Base-by-base conservation (phyloP, 1,140 invertebrate species). In the Trichonephila clavata region DNA sequence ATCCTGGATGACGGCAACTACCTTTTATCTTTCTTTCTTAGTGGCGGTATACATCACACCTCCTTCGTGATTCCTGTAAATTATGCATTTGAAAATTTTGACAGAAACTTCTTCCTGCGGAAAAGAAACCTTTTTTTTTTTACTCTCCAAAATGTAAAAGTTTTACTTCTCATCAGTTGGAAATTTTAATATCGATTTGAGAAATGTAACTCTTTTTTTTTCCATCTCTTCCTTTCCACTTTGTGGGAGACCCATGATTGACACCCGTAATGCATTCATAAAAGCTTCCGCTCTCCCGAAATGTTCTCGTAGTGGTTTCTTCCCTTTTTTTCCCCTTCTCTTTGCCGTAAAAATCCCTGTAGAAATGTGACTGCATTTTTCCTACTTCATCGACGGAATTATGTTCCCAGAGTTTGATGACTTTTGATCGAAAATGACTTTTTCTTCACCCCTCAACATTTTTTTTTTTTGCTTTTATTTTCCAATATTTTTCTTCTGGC, bases 381-480 rank as follows among this genome's bases (percentile, higher is more conserved):
- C 21, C 65, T 71, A n/a, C 65, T 89, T 89, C 65, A 89, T 71
- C 86, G 86, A 39, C 65, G 57, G 65, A 89, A 89, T 89, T 89
- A 89, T 89, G 86, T 89, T 50, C 65, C 71, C 71, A 63, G 32
- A 71, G 86, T 71, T 68, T 89, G 86, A 89, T 89, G 86, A 89
- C 61, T 89, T 89, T 89, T 71, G 59, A 89, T 89, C 86, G 65
- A 89, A 89, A 89, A 89, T 71, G 86, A 71, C 86, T 89, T 89
- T 89, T 61, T 50, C 57, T 32, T 89, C 61, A 20, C 39, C 86
- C 18, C 27, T 18, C 68, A 24, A 24, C n/a, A 50, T 20, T n/a
- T 32, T 86, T 63, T 63, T 24, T 63, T 86, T 32, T 61, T 86
- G 20, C 21, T 59, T 57, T 57, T 84, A 50, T 50, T 86, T 63